Evolutionary conservation across 2,113 vertebrate genomes (phyloP).

Genomic region (Pseudorectes ferrugineus): DNA sequence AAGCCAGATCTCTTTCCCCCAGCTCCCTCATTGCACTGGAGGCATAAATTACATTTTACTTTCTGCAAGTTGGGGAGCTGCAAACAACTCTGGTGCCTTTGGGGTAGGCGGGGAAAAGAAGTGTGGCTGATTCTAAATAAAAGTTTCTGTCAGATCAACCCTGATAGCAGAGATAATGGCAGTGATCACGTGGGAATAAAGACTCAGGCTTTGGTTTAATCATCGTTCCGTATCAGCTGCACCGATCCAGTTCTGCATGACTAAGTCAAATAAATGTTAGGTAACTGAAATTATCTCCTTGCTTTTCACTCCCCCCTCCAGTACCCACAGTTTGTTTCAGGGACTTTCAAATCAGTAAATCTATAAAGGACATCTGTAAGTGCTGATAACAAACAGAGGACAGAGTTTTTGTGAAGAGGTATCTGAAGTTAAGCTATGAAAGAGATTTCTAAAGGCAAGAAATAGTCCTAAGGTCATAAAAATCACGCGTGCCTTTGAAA

Average conservation of each 20-base stretch:
- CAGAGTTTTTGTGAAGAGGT: background rate
- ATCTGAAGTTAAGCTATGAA: background rate
- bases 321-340: background rate
- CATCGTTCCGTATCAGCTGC: slow-evolving; percentile 15
- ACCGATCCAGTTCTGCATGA: slow-evolving; percentile 18
- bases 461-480: background rate
- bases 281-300: slow-evolving; percentile 43
- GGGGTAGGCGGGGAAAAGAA: background rate
- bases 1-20: background rate
- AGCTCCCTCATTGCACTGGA: background rate
- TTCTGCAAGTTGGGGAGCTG: background rate
- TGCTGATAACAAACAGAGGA: background rate
- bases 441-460: background rate
- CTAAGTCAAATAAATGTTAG: slow-evolving; percentile 42
- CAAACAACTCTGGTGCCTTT: slow-evolving; percentile 4
- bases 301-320: background rate
- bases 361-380: background rate
- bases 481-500: background rate
- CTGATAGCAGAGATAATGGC: slow-evolving; percentile 58
- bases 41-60: background rate
- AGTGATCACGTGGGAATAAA: slow-evolving; percentile 46
- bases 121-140: slow-evolving; percentile 29
- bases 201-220: slow-evolving; percentile 49
- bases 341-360: background rate
- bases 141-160: slow-evolving; percentile 69